Evolutionary conservation across 1,140 invertebrate species (phyloP), one percentile per base, ranked within the genome.

Genomic region (Leptoteleia sp.): DNA sequence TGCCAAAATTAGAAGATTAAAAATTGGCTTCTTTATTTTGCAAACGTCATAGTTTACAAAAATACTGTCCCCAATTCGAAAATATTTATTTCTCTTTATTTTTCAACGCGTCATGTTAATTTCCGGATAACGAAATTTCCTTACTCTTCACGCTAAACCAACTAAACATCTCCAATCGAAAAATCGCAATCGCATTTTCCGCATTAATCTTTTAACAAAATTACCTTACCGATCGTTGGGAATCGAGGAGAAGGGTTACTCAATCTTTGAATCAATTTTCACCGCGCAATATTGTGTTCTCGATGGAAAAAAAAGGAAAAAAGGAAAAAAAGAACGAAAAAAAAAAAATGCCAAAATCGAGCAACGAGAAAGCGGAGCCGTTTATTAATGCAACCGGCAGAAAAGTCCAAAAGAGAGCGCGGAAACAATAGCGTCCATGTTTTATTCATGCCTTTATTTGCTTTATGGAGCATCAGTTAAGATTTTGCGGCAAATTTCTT

Each of bases 401-500:
- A 57, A 42, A 29, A 57, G 38, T 29, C 9, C 22, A 45, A 43
- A 59, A 43, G 19, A 45, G 19, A 45, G 25, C 16, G 4, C 13
- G 55, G 22, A 59, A 45, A 57, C 37, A 57, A 57, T 57, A 29
- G 25, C 12, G 22, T 0, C 22, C n/a, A 57, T 57, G 37, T 42
- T 57, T 57, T 57, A 57, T 57, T 57, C 38, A 57, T 25, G 25
- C 38, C 1, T n/a, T n/a, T n/a, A n/a, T n/a, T n/a, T 7, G 37
- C 52, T 42, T 57, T 59, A 59, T 59, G 29, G 45, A 59, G 45
- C 15, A 59, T 59, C 45, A 59, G 40, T 61, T 61, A 61, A 13
- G 16, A 22, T 45, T 61, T 40, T 16, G n/a, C 13, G n/a, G 43
- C 16, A 62, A 48, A 62, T 62, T 62, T 62, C 33, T 62, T 62